phyloP scores from a whole-genome alignment of 2,888 invertebrate species.

The Cataglyphis albicans region DNA sequence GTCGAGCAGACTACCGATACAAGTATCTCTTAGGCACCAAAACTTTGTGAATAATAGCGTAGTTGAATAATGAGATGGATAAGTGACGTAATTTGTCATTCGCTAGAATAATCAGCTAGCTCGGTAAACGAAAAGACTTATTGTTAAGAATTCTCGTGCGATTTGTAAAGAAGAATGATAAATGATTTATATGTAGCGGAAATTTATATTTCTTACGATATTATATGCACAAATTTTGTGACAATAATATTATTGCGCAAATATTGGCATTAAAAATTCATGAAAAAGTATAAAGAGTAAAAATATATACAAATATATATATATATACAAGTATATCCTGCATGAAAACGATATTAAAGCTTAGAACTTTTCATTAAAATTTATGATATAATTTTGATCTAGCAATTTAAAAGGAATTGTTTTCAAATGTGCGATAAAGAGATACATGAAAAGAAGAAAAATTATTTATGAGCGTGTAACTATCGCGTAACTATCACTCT shows the following conservation, averaged over 20 bases:
- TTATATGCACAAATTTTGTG: not conserved
- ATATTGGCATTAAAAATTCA: not conserved
- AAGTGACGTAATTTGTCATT: conserved; percentile 46
- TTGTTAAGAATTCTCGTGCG: conserved; percentile 9
- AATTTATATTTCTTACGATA: not conserved
- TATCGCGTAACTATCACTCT: not conserved
- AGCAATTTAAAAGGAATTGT: conserved; percentile 5
- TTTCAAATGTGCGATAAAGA: not conserved
- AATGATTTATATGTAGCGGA: not conserved
- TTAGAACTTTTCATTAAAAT: not conserved
- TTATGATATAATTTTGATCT: conserved; percentile 21
- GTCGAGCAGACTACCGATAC: conserved; percentile 18
- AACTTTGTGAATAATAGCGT: conserved; percentile 37
- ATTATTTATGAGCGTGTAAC: not conserved
- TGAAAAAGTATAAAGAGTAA: not conserved
- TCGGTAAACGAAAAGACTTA: conserved; percentile 10
- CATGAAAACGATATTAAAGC: conserved; percentile 13
- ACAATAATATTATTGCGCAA: conserved; percentile 14
- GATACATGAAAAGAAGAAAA: not conserved
- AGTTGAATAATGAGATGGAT: conserved; percentile 41
- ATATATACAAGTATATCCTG: no score
- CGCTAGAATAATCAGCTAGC: conserved; percentile 20
- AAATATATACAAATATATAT: not conserved
- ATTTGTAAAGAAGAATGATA: conserved; percentile 8
- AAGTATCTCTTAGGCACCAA: conserved; percentile 27